Percentiles rank a stretch among this genome's conserved stretches.
Evolutionary conservation across 1,140 invertebrate genomes (phyloP).

Genomic region (Brachionus manjavacas): DNA sequence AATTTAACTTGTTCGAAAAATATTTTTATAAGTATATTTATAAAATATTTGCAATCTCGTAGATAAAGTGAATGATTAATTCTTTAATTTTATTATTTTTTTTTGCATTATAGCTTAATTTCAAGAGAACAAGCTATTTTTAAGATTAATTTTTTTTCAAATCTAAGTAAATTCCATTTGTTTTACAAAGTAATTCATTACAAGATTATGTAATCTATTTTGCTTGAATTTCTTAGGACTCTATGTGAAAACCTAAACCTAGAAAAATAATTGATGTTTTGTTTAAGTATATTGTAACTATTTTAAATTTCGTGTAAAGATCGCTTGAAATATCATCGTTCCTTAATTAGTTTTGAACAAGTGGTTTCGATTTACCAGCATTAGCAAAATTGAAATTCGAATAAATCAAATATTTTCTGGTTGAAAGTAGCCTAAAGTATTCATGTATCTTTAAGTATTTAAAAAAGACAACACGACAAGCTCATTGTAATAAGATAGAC

Average conservation of each 20-base stretch:
- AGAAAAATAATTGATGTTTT: slow-evolving; percentile 9
- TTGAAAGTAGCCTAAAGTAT: neutral
- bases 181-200: neutral
- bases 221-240: neutral
- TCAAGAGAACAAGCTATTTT: neutral
- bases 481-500: neutral
- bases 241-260: neutral
- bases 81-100: slow-evolving; percentile 2
- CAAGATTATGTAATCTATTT: neutral
- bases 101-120: neutral
- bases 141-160: slow-evolving; percentile 19
- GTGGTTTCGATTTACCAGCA: neutral
- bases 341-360: neutral
- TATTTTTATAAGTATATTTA: neutral
- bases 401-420: neutral
- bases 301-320: slow-evolving; percentile 5
- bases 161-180: slow-evolving; percentile 6
- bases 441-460: neutral
- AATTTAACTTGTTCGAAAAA: neutral
- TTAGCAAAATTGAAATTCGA: neutral
- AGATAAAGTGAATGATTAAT: slow-evolving; percentile 14
- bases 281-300: neutral
- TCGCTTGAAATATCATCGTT: neutral
- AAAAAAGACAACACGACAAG: neutral
- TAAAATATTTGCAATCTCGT: neutral